These are phyloP conservation scores for Herminia tarsipennalis DNA, from an alignment of 2,888 invertebrate species.

Conservation along the genomic window DNA sequence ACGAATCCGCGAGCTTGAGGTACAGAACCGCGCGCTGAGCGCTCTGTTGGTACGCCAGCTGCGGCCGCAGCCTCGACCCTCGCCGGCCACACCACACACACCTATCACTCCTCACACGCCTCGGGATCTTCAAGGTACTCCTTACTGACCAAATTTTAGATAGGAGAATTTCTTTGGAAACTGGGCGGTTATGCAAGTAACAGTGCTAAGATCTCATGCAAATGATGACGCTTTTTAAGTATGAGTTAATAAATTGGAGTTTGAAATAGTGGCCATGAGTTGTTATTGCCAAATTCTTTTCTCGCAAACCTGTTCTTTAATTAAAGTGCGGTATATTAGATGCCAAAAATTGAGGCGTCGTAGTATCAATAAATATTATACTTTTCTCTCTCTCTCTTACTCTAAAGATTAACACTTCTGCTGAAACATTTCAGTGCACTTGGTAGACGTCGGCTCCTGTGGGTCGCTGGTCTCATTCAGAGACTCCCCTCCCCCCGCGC, in stretches of 20 bases:
- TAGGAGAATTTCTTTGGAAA: too few relatives aligned
- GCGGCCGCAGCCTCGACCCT: constrained; percentile 80
- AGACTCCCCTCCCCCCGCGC: constrained; percentile 78
- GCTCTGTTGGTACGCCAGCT: constrained; percentile 88
- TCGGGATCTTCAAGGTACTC: constrained; percentile 52
- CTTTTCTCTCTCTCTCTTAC: too few relatives aligned
- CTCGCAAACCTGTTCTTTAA: too few relatives aligned
- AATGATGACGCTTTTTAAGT: too few relatives aligned
- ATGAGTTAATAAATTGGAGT: too few relatives aligned
- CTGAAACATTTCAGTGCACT: constrained; percentile 64
- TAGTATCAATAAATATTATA: too few relatives aligned
- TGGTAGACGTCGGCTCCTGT: constrained; percentile 78
- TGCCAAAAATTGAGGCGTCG: neutral
- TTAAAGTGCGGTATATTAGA: too few relatives aligned
- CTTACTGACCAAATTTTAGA: neutral
- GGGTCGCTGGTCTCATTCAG: constrained; percentile 81
- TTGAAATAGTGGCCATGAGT: too few relatives aligned
- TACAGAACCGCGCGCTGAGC: constrained; percentile 91
- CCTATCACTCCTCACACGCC: constrained; percentile 58
- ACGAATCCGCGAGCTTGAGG: constrained; percentile 91
- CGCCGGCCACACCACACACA: constrained; percentile 82
- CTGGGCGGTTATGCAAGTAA: too few relatives aligned
- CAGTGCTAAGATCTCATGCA: too few relatives aligned
- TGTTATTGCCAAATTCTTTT: too few relatives aligned
- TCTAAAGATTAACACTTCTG: neutral